Percentiles rank a stretch among this genome's conserved stretches.
These are phyloP conservation scores for Myripristis jacobus DNA, from an alignment of 2,797 vertebrate species.

Conservation along the genomic window DNA sequence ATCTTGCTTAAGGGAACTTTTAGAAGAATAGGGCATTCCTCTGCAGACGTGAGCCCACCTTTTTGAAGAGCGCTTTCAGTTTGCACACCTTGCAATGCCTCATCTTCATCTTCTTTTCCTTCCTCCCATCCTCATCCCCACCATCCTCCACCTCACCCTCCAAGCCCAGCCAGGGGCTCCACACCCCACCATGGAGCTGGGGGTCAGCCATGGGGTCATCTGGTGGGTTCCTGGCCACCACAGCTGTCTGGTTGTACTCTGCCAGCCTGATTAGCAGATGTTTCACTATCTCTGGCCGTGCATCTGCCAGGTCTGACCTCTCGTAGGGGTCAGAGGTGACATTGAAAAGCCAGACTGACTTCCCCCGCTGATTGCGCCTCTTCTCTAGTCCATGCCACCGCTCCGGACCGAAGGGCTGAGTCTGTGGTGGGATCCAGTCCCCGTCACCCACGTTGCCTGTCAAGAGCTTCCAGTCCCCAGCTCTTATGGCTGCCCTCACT, in stretches of 20 bases:
- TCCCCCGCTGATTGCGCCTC: conserved; percentile 81
- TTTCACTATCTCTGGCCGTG: conserved; percentile 88
- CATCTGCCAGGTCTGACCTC: conserved; percentile 87
- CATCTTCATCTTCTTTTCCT: conserved; percentile 56
- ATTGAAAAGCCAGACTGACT: conserved; percentile 95
- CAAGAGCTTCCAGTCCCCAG: conserved; percentile 93
- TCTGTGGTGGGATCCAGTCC: conserved; percentile 92
- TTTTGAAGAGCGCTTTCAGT: conserved; percentile 81
- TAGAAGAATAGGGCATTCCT: conserved; percentile 75
- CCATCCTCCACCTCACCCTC: conserved; percentile 68
- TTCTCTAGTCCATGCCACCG: conserved; percentile 89
- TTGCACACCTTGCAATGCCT: conserved; percentile 80
- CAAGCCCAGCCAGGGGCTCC: conserved; percentile 91
- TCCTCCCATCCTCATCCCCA: conserved; percentile 27
- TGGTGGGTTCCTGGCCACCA: conserved; percentile 88
- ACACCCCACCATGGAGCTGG: conserved; percentile 90
- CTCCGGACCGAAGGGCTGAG: conserved; percentile 84
- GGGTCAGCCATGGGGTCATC: conserved; percentile 94
- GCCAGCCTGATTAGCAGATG: conserved; percentile 87
- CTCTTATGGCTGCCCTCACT: conserved; percentile 90
- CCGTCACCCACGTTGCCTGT: conserved; percentile 92
- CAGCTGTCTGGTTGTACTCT: conserved; percentile 90
- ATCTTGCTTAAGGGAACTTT: conserved; percentile 19
- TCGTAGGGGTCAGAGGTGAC: conserved; percentile 91
- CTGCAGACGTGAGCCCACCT: conserved; percentile 77